Evolutionary conservation across 2,113 vertebrate species (phyloP).

Genomic region (Laticauda colubrina): DNA sequence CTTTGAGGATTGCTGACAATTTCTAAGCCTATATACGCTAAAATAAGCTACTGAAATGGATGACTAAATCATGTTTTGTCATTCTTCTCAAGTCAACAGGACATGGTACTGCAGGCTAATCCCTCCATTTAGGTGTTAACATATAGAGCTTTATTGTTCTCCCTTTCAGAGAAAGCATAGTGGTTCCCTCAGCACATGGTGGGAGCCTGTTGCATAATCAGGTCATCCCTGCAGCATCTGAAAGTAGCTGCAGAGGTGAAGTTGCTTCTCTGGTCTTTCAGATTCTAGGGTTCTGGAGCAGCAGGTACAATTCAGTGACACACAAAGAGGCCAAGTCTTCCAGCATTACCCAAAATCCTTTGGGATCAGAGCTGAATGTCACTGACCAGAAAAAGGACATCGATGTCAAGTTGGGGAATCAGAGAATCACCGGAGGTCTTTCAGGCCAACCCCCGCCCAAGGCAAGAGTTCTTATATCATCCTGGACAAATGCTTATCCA

Average conservation of each 20-base stretch:
- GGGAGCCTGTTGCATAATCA: slow-evolving; percentile 33
- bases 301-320: not conserved
- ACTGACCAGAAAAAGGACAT: not conserved
- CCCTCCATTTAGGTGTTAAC: slow-evolving; percentile 58
- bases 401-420: accelerated
- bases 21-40: not conserved
- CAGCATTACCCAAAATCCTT: not conserved
- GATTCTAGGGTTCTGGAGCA: not conserved
- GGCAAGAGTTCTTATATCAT: too few species aligned
- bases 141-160: slow-evolving; percentile 54
- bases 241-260: not conserved
- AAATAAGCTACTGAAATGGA: not conserved
- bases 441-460: not conserved
- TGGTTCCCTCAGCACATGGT: slow-evolving; percentile 55
- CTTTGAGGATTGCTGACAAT: not conserved
- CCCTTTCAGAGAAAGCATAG: slow-evolving; percentile 50
- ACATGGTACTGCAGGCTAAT: slow-evolving; percentile 32
- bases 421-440: not conserved
- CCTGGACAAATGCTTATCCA: too few species aligned
- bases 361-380: not conserved
- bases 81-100: not conserved
- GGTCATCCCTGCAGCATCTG: slow-evolving; percentile 30
- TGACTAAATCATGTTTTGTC: not conserved
- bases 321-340: not conserved
- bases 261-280: not conserved